These are phyloP conservation scores for Aspidiotus destructor DNA, from an alignment of 2,888 invertebrate species.

Conservation along the genomic window DNA sequence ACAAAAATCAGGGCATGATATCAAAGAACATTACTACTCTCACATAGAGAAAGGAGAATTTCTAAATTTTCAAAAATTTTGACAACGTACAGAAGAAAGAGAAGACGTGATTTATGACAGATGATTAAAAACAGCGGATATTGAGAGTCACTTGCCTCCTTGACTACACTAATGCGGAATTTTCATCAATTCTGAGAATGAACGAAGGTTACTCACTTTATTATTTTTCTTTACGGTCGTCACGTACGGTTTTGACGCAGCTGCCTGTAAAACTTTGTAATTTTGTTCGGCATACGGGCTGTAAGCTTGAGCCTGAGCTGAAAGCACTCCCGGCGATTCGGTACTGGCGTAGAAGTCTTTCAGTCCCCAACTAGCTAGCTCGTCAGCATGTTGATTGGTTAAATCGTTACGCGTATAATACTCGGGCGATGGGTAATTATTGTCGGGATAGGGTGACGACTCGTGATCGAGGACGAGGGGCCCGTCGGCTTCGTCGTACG, in stretches of 20 bases:
- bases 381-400: slow-evolving; percentile 37
- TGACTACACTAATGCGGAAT: too few species aligned
- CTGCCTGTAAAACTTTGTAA: slow-evolving; percentile 13
- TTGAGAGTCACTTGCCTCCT: too few species aligned
- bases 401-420: slow-evolving; percentile 36
- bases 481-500: slow-evolving; percentile 32
- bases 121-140: too few species aligned
- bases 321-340: slow-evolving; percentile 33
- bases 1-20: too few species aligned
- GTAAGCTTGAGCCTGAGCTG: slow-evolving; percentile 34
- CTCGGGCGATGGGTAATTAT: slow-evolving; percentile 32
- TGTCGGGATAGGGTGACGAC: slow-evolving; percentile 17
- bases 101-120: too few species aligned
- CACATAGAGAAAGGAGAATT: too few species aligned
- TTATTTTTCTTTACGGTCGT: slow-evolving; percentile 19
- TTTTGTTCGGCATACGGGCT: slow-evolving; percentile 33
- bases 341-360: slow-evolving; percentile 35
- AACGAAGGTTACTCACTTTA: slow-evolving; percentile 10
- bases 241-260: slow-evolving; percentile 13
- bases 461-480: slow-evolving; percentile 32
- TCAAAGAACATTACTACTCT: too few species aligned
- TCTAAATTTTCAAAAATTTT: too few species aligned
- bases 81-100: too few species aligned
- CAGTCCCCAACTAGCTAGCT: slow-evolving; percentile 39
- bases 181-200: too few species aligned